These are phyloP conservation scores for Caenorhabditis sp. DNA, from an alignment of 2,888 invertebrate genomes.

Conservation along the genomic window DNA sequence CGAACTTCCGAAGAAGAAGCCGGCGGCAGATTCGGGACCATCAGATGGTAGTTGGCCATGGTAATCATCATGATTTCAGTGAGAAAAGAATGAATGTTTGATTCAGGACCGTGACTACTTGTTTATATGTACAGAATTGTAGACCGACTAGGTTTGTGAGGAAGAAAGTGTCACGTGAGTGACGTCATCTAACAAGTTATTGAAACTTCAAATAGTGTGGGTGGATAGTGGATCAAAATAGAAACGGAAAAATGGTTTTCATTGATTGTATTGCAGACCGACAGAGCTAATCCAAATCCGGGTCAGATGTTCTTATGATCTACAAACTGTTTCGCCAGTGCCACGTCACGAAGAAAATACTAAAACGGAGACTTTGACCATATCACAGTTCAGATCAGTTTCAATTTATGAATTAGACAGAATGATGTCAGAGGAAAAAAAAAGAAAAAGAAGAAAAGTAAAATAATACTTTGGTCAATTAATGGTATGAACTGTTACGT, in stretches of 20 bases:
- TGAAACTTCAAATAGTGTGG: too few species aligned
- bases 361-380: neutral
- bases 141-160: neutral
- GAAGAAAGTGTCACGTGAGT: slow-evolving; percentile 32
- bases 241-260: too few species aligned
- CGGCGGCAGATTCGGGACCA: slow-evolving; percentile 30
- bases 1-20: too few species aligned
- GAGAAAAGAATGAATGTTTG: slow-evolving; percentile 11
- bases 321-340: too few species aligned
- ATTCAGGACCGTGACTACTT: neutral
- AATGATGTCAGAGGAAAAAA: slow-evolving; percentile 10
- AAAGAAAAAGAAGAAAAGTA: neutral
- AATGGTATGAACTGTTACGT: slow-evolving; percentile 19
- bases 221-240: too few species aligned
- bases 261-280: too few species aligned
- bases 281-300: too few species aligned
- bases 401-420: neutral
- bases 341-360: neutral
- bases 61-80: slow-evolving; percentile 36
- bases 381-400: slow-evolving; percentile 5
- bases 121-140: slow-evolving; percentile 19
- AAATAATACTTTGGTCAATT: slow-evolving; percentile 31
- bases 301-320: too few species aligned
- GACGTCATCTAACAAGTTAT: slow-evolving; percentile 26
- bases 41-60: slow-evolving; percentile 45